Base-by-base conservation (phyloP, 2,888 invertebrate species). In the Nysson spinosus region DNA sequence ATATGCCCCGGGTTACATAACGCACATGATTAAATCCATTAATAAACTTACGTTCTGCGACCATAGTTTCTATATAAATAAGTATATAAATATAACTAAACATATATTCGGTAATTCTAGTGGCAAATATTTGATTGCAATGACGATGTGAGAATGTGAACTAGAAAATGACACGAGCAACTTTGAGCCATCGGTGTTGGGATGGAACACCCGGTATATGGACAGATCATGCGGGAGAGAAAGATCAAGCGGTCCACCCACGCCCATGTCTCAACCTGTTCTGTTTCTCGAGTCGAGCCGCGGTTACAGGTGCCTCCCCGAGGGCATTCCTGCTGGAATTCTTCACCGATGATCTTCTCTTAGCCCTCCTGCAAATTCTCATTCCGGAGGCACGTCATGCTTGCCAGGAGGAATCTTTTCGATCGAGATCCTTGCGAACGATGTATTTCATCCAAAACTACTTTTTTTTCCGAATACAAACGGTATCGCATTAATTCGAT, bases 201-300 rank as follows among this genome's bases (percentile, higher is more conserved):
- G 39, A 14, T 17, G 26, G 43, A 37, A 60, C 60, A 65, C 65
- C 73, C 70, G 67, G 71, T 73, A 71, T 71, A 72, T 72, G 65
- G 55, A 39, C 63, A 64, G 77, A 78, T 72, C 78, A 75, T 64
- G 63, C 69, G 65, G 67, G 71, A 72, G 77, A 73, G 72, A 80
- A 83, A 83, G 83, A 85, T 83, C 81, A 83, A 81, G 81, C 82
- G 82, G 79, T 83, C 82, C 86, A 86, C 85, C 86, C 84, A 85
- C 86, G 85, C 85, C 79, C 78, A 80, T 77, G 75, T 81, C 83
- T 83, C 84, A 85, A 85, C 85, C 86, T 85, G 84, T 86, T 85
- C 83, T 80, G 80, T 79, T 79, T 75, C 78, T 80, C 76, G 69
- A 56, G 73, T 69, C 66, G 79, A 76, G 80, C 80, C 78, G 78